phyloP scores from a whole-genome alignment of 2,888 invertebrate genomes.

The Spicauda simplicius region DNA sequence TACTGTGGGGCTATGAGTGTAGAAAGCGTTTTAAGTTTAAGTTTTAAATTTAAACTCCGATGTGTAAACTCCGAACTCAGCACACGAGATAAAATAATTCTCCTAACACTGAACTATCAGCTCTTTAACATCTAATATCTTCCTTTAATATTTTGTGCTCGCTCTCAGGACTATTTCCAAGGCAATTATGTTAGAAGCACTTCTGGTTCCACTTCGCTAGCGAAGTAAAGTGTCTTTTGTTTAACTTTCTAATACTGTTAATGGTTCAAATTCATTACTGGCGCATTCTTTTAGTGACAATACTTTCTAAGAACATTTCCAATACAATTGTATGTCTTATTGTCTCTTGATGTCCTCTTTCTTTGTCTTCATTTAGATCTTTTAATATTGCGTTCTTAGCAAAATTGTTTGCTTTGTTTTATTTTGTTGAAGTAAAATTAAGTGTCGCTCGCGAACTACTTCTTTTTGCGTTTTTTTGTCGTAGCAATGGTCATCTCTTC shows the following conservation, averaged over 20 bases:
- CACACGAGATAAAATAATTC: too few species aligned
- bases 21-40: too few species aligned
- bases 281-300: constrained; percentile 13
- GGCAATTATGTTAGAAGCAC: neutral
- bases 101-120: too few species aligned
- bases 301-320: constrained; percentile 17
- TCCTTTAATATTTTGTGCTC: too few species aligned
- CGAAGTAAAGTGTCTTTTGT: neutral
- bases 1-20: too few species aligned
- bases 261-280: constrained; percentile 25
- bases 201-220: neutral
- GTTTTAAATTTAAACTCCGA: too few species aligned
- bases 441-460: too few species aligned
- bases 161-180: neutral
- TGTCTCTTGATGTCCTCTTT: constrained; percentile 2
- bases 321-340: constrained; percentile 20
- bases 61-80: too few species aligned
- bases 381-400: neutral
- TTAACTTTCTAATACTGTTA: constrained; percentile 18
- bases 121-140: too few species aligned
- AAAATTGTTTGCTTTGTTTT: neutral
- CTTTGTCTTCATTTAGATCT: constrained; percentile 6
- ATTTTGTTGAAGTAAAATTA: constrained; percentile 5
- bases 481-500: too few species aligned
- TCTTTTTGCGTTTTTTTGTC: too few species aligned